Evolutionary conservation across 2,113 vertebrate species (phyloP), one percentile per base, ranked within the genome.

Genomic region (Blennius ocellaris): DNA sequence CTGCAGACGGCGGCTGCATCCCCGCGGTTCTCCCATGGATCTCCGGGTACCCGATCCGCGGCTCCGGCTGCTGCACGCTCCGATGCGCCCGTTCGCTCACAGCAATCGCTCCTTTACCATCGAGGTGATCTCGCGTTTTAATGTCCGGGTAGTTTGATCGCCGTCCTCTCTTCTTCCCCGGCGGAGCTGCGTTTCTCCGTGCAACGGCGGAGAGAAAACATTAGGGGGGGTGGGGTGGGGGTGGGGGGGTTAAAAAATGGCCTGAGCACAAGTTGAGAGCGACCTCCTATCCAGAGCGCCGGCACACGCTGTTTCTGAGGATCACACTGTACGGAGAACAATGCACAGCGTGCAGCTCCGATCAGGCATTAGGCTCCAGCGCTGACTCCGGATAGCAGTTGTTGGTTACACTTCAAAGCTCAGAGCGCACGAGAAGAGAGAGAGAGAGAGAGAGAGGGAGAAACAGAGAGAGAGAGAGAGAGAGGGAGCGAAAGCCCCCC

Each of bases 351-450:
- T 2, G 56, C 51, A 79, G 49, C 79, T 68, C 39, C 73, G 51
- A 7, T 60, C 51, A 69, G 21, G 47, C 38, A 48, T 52, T 5
- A 65, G 68, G 74, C 69, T 63, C 3, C 77, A 49, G 59, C 76
- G 15, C 59, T 71, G 87, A 85, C 78, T 83, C 70, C 72, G 57
- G 80, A 81, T 76, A 86, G 80, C 84, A 73, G 76, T 83, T 83
- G 77, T 80, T 88, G 78, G 81, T 84, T 83, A 41, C 70, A 87
- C 81, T 87, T 84, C 80, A 87, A 80, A 85, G 83, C 80, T 51
- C 68, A 62, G 41, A 78, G 76, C 49, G 67, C 61, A 63, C 65
- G 60, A 51, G 39, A 48, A 45, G 56, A 71, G 60, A 64, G 56
- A 39, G 40, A 55, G 51, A 10, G 57, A 6, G 49, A 8, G 73